Conservation (phyloP, 2,888 invertebrate genomes). For the Orchesellides sinensis region DNA sequence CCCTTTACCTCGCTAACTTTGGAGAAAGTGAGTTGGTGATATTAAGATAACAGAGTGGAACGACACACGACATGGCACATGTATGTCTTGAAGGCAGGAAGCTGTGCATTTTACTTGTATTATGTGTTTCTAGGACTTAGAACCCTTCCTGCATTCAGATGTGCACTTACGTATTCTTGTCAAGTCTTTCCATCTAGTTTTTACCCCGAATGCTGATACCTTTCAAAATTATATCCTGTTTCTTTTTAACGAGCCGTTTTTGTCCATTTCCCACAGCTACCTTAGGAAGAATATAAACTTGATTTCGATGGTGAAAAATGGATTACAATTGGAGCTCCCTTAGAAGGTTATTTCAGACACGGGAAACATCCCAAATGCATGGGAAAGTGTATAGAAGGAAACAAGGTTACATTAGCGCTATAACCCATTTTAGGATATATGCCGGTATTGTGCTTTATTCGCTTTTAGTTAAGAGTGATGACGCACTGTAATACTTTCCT, state of each 20-base stretch:
- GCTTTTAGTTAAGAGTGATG: too few relatives aligned
- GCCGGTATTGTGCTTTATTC: too few relatives aligned
- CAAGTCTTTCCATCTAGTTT: slow-evolving; percentile 16
- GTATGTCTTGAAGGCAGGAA: background rate
- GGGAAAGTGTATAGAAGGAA: too few relatives aligned
- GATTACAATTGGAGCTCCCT: too few relatives aligned
- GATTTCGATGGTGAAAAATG: too few relatives aligned
- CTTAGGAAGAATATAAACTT: too few relatives aligned
- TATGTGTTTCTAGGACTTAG: background rate
- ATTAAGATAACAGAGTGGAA: slow-evolving; percentile 13
- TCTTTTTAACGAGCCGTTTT: slow-evolving; percentile 10
- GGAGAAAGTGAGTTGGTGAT: slow-evolving; percentile 15
- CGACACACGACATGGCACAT: slow-evolving; percentile 8
- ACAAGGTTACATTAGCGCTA: too few relatives aligned
- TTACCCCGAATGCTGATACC: background rate
- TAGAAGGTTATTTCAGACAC: too few relatives aligned
- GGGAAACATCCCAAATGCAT: too few relatives aligned
- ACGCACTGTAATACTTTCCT: too few relatives aligned
- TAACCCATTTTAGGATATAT: too few relatives aligned
- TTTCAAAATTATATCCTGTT: too few relatives aligned
- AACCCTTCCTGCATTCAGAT: background rate
- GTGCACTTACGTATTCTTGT: slow-evolving; percentile 31
- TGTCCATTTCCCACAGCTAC: background rate
- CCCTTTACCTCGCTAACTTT: slow-evolving; percentile 42
- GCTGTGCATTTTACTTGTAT: slow-evolving; percentile 24